Evolutionary conservation across 2,113 vertebrate genomes (phyloP).

Genomic region (Colossoma macropomum): DNA sequence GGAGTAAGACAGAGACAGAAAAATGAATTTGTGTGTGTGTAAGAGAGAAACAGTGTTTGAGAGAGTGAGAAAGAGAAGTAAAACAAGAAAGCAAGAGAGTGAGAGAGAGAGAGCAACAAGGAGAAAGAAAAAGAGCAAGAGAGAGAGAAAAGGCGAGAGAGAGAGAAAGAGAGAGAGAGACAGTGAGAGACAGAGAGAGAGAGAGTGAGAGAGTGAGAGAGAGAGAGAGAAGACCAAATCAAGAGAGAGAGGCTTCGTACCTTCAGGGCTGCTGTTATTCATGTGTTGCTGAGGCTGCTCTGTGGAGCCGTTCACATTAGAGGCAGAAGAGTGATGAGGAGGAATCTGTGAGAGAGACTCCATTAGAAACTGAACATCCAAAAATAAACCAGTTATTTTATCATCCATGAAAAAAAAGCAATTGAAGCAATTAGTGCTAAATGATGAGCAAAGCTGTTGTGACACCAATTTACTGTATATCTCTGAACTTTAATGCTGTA

Average conservation of each 20-base stretch:
- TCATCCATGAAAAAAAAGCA: background rate
- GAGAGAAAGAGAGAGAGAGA: background rate
- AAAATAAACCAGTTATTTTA: background rate
- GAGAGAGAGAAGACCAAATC: background rate
- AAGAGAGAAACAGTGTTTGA: background rate
- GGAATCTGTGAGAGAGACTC: conserved; percentile 39
- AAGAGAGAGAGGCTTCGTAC: conserved; percentile 64
- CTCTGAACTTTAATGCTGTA: background rate
- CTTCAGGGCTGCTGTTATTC: conserved; percentile 84
- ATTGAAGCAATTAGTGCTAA: background rate
- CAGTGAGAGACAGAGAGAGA: background rate
- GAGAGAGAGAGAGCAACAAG: conserved; percentile 33
- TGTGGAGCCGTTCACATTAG: conserved; percentile 82
- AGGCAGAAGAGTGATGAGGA: conserved; percentile 78
- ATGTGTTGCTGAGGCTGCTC: conserved; percentile 77
- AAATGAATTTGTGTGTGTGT: no score
- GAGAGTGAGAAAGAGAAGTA: background rate
- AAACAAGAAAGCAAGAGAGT: background rate
- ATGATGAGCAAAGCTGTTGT: background rate
- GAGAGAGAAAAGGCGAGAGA: background rate
- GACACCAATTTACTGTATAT: background rate
- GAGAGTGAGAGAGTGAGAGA: background rate
- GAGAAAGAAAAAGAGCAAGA: background rate
- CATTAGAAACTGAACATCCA: background rate
- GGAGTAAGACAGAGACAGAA: background rate